Base-by-base conservation (phyloP, 2,113 vertebrate species). In the Colinus virginianus region DNA sequence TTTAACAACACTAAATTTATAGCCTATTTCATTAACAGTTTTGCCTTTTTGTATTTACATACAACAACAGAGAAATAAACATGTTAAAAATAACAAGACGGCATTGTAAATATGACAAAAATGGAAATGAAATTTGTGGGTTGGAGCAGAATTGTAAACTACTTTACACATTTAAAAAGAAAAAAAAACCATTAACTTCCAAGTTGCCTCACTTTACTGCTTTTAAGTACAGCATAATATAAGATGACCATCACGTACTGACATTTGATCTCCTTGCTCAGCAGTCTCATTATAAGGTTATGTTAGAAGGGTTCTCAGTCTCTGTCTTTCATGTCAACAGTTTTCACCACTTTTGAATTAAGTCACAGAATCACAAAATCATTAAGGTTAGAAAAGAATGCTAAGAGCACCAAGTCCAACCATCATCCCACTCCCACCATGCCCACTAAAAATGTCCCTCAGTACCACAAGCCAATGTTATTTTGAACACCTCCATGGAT, bases 31-130 rank as follows among this genome's bases (percentile, higher is more conserved):
- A 93, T 87, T 83, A 87, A 86, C 63, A 68, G 17, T 32, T 90
- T 71, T 83, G 36, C 7, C 56, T 80, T 18, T 32, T 87, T 80
- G 51, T 71, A 64, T 86, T 90, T 68, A 91, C 56, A 51, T 85
- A 34, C 42, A 92, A 90, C 30, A 83, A 71, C n/a, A 43, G n/a
- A 83, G 30, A 91, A 92, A 91, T 26, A 90, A 88, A 64, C 9
- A 36, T 64, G 64, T 49, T 78, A 13, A 68, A 92, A 77, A 74
- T n/a, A 86, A 88, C 36, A 25, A 79, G 92, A 87, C 32, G 18
- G 58, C 90, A 82, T 32, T 87, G 43, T 30, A 84, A 92, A 71
- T 56, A 80, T 1, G 5, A 75, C 30, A 78, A 72, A 92, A 94
- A 59, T 2, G 3, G 72, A 83, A 91, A 68, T 16, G 48, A 83